Conservation (phyloP, 2,888 invertebrate genomes). For the Anoplius nigerrimus region DNA sequence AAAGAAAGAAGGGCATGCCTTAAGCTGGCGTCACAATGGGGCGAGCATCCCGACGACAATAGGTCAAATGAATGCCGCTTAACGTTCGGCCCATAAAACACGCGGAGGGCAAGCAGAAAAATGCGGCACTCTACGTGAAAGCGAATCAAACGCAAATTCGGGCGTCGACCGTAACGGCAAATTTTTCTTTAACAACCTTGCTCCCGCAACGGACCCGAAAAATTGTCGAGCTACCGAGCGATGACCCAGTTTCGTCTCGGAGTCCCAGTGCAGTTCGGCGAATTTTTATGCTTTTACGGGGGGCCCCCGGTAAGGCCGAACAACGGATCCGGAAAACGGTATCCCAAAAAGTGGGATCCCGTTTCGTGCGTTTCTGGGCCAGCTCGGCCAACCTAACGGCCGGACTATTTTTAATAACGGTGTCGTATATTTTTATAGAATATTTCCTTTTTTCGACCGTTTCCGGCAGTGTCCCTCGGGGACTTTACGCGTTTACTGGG, state of each 20-base stretch:
- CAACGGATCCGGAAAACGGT: conserved; percentile 60
- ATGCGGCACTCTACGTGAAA: no score
- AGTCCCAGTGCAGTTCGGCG: conserved; percentile 13
- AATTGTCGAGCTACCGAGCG: conserved; percentile 15
- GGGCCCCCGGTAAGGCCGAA: conserved; percentile 23
- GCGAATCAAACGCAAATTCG: no score
- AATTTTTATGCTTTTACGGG: conserved; percentile 65
- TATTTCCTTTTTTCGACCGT: conserved; percentile 16
- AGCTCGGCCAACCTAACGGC: conserved; percentile 58
- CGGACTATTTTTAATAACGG: conserved; percentile 70
- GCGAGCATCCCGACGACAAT: no score
- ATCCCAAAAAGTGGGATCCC: conserved; percentile 66
- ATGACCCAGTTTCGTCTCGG: conserved; percentile 47
- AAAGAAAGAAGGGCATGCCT: neutral
- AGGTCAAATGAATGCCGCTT: no score
- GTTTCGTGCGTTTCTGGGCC: conserved; percentile 60
- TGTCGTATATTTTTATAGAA: conserved; percentile 70
- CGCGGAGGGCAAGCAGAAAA: no score
- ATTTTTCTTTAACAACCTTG: conserved; percentile 1
- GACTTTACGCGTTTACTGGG: conserved; percentile 54
- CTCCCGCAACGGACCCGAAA: neutral
- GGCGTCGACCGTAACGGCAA: conserved; percentile 11
- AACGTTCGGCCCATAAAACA: no score
- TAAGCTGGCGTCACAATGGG: neutral
- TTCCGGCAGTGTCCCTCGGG: neutral